Evolutionary conservation across 2,113 vertebrate species (phyloP).

Genomic region (Noctilio leporinus): DNA sequence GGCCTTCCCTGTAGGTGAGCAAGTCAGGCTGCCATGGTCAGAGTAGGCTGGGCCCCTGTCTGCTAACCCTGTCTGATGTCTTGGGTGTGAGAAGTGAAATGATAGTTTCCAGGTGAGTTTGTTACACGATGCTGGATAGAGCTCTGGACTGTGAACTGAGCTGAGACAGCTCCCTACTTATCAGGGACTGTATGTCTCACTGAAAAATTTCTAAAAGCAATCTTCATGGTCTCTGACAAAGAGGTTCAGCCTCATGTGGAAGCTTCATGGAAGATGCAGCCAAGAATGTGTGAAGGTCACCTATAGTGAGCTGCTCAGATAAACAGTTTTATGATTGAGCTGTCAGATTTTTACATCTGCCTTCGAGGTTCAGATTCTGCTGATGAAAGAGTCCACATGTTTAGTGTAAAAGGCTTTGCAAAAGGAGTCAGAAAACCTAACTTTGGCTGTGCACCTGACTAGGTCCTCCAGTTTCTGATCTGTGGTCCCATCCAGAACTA

Average conservation of each 20-base stretch:
- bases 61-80: neutral
- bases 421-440: conserved; percentile 21
- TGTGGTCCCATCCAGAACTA: neutral
- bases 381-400: neutral
- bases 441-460: neutral
- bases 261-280: neutral
- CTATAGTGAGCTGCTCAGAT: neutral
- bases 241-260: neutral
- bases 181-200: neutral
- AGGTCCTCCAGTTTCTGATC: neutral
- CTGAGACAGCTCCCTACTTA: neutral
- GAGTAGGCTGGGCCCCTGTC: neutral
- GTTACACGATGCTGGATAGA: neutral
- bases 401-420: neutral
- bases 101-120: neutral
- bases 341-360: neutral
- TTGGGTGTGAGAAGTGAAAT: neutral
- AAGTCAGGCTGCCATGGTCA: neutral
- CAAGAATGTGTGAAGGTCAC: neutral
- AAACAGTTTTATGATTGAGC: neutral
- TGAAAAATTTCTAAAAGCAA: neutral
- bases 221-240: neutral
- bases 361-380: neutral
- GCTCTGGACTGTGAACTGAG: neutral
- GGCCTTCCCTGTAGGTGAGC: neutral